Percentiles rank a stretch among this genome's conserved stretches.
Evolutionary conservation across 2,113 vertebrate species (phyloP).

Genomic region (Pyxicephalus adspersus): DNA sequence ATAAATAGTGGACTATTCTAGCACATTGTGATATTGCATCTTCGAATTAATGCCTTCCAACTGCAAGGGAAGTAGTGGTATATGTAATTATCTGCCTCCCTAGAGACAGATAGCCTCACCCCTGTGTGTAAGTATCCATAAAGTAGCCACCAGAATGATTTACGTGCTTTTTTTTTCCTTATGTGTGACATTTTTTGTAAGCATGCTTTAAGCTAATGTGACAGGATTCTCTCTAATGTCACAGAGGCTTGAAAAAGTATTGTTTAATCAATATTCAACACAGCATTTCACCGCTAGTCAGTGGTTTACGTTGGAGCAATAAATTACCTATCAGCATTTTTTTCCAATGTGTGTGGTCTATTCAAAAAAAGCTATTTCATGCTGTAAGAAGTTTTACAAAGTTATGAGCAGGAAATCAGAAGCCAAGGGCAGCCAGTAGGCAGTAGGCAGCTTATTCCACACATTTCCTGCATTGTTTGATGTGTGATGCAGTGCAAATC

Average conservation of each 20-base stretch:
- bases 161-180: slow-evolving; percentile 23
- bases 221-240: slow-evolving; percentile 26
- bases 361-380: not conserved
- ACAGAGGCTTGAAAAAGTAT: slow-evolving; percentile 42
- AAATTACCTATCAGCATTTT: slow-evolving; percentile 28
- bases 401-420: slow-evolving; percentile 32
- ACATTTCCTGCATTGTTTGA: slow-evolving; percentile 29
- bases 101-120: slow-evolving; percentile 37
- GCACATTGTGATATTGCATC: slow-evolving; percentile 13
- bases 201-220: slow-evolving; percentile 40
- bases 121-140: slow-evolving; percentile 44
- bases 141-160: slow-evolving; percentile 47
- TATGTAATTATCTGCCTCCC: slow-evolving; percentile 40
- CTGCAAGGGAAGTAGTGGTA: slow-evolving; percentile 30
- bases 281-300: slow-evolving; percentile 46
- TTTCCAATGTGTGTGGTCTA: slow-evolving; percentile 30
- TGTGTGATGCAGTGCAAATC: not conserved
- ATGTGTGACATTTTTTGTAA: slow-evolving; percentile 43
- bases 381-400: not conserved
- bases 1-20: slow-evolving; percentile 23
- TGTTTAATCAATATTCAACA: slow-evolving; percentile 39
- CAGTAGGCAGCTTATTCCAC: not conserved
- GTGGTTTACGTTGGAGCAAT: slow-evolving; percentile 23
- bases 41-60: slow-evolving; percentile 33
- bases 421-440: not conserved